Percentiles rank a stretch among this genome's conserved stretches.
Conservation (phyloP, 2,113 vertebrate species). For the Tricholaema leucomelas region DNA sequence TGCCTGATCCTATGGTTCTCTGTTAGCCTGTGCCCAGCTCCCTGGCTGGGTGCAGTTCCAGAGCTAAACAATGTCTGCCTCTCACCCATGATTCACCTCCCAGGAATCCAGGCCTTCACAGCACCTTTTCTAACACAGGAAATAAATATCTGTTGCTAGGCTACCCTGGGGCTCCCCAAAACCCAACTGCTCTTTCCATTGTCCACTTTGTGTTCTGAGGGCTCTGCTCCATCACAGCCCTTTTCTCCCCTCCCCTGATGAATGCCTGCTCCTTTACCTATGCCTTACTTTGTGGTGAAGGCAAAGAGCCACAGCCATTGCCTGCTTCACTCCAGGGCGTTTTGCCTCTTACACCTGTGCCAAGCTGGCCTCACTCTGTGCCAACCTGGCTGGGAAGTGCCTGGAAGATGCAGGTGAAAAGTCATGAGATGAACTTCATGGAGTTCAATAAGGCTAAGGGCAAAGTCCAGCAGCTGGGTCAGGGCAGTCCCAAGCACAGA, state of each 20-base stretch:
- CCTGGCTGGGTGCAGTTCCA: not conserved
- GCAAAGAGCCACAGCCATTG: not conserved
- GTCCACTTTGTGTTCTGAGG: conserved; percentile 24
- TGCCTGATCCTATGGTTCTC: too few species aligned
- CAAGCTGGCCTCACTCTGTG: not conserved
- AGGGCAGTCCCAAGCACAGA: too few species aligned
- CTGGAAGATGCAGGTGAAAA: not conserved
- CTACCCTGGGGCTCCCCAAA: conserved; percentile 29
- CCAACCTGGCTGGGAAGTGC: not conserved
- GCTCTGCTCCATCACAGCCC: not conserved
- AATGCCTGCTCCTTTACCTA: conserved; percentile 34
- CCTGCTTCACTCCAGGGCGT: not conserved
- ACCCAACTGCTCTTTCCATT: conserved; percentile 18
- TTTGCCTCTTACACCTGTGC: not conserved
- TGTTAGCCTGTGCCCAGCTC: not conserved
- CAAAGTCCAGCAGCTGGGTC: too few species aligned
- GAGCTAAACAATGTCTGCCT: not conserved
- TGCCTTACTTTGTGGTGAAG: not conserved
- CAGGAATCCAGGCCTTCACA: conserved; percentile 51
- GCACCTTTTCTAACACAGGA: conserved; percentile 59
- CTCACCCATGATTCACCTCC: conserved; percentile 44
- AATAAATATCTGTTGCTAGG: conserved; percentile 66
- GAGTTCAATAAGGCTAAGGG: too few species aligned
- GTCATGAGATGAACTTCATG: not conserved
- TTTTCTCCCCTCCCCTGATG: not conserved